Conservation (phyloP, 1,140 invertebrate species). For the Zaprionus capensis region DNA sequence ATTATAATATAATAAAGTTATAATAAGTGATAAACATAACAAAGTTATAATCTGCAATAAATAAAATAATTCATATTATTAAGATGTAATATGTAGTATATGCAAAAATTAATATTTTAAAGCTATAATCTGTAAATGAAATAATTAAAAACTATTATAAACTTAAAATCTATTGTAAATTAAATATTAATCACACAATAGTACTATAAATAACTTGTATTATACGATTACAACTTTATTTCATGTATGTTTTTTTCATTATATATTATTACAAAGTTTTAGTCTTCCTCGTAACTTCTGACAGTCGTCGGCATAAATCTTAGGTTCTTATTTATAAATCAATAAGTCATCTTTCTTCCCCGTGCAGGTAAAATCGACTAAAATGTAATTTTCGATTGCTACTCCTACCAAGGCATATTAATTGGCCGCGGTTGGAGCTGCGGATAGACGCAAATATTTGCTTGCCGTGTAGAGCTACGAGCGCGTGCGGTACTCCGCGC, state of each 20-base stretch:
- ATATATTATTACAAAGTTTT: not conserved
- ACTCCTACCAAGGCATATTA: constrained; percentile 15
- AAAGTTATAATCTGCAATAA: too few relatives aligned
- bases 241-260: not conserved
- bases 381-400: constrained; percentile 37
- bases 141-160: too few relatives aligned
- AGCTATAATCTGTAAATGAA: too few relatives aligned
- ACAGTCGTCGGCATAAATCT: too few relatives aligned
- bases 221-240: not conserved
- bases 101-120: too few relatives aligned
- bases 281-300: too few relatives aligned
- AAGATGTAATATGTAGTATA: too few relatives aligned
- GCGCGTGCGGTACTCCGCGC: constrained; percentile 65
- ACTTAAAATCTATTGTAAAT: too few relatives aligned
- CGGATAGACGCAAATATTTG: constrained; percentile 36
- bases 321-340: not conserved
- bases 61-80: too few relatives aligned
- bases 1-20: too few relatives aligned
- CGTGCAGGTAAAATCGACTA: not conserved
- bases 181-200: not conserved
- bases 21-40: too few relatives aligned
- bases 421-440: constrained; percentile 32
- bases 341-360: not conserved
- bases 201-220: not conserved
- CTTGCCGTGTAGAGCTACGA: constrained; percentile 53